Evolutionary conservation across 1,140 invertebrate genomes (phyloP).

Genomic region (Trachelipus rathkii): DNA sequence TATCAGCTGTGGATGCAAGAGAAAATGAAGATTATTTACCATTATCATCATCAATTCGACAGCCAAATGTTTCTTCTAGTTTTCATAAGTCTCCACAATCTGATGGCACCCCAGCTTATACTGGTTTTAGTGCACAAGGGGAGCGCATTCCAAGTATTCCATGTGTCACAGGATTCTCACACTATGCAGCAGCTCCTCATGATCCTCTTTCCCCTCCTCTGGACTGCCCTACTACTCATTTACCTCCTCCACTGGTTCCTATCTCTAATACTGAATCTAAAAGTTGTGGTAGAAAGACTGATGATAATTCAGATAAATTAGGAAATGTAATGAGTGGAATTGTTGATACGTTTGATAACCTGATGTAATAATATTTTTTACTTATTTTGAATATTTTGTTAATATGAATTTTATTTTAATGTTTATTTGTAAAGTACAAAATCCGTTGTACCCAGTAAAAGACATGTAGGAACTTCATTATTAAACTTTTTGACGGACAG

Average conservation of each 20-base stretch:
- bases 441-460: too few species aligned
- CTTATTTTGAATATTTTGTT: too few species aligned
- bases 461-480: too few species aligned
- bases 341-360: constrained; percentile 43
- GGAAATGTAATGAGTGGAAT: constrained; percentile 41
- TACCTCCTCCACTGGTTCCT: constrained; percentile 34
- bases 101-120: constrained; percentile 52
- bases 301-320: constrained; percentile 46
- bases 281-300: constrained; percentile 33
- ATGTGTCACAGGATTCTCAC: constrained; percentile 62
- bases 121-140: constrained; percentile 64
- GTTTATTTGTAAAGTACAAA: too few species aligned
- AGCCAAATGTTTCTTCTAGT: background rate
- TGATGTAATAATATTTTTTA: constrained; percentile 29
- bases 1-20: background rate
- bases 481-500: too few species aligned
- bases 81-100: background rate
- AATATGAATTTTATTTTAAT: too few species aligned
- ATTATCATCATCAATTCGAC: background rate
- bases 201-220: constrained; percentile 32
- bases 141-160: constrained; percentile 67
- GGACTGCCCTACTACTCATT: constrained; percentile 22
- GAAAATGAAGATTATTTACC: background rate
- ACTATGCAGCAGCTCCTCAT: background rate
- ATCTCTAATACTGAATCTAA: constrained; percentile 16